Evolutionary conservation across 2,113 vertebrate species (phyloP).

Genomic region (Triplophysa dalaica): DNA sequence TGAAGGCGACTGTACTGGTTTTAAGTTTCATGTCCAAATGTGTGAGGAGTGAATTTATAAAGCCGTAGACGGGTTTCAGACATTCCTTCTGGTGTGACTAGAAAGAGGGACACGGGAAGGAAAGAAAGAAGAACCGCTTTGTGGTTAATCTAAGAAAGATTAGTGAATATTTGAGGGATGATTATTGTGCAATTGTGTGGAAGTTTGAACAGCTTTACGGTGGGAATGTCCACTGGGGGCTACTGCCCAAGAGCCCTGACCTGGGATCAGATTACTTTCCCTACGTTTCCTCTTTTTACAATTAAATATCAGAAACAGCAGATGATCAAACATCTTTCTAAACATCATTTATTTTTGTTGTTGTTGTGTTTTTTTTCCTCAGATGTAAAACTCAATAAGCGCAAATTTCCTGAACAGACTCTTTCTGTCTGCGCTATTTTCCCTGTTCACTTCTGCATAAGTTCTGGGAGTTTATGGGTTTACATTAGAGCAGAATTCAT

Average conservation of each 20-base stretch:
- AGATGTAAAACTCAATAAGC: slow-evolving; percentile 22
- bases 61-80: slow-evolving; percentile 25
- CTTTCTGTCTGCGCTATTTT: background rate
- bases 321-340: background rate
- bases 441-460: background rate
- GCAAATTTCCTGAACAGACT: slow-evolving; percentile 14
- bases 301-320: slow-evolving; percentile 31
- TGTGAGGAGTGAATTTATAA: slow-evolving; percentile 25
- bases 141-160: slow-evolving; percentile 33
- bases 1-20: slow-evolving; percentile 2
- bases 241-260: slow-evolving; percentile 38
- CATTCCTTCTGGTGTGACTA: slow-evolving; percentile 39
- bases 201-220: slow-evolving; percentile 31
- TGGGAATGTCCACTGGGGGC: slow-evolving; percentile 29
- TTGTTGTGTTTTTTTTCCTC: background rate
- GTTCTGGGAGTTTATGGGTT: slow-evolving; percentile 38
- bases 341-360: background rate
- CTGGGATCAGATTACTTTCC: slow-evolving; percentile 38
- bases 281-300: slow-evolving; percentile 22
- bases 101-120: slow-evolving; percentile 8
- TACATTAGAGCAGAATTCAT: slow-evolving; percentile 49
- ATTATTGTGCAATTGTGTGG: slow-evolving; percentile 36
- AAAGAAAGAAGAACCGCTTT: slow-evolving; percentile 21
- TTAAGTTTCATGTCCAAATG: slow-evolving; percentile 17
- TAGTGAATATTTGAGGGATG: slow-evolving; percentile 43